Conservation (phyloP, 1,140 invertebrate species). For the Brachionus sp. region DNA sequence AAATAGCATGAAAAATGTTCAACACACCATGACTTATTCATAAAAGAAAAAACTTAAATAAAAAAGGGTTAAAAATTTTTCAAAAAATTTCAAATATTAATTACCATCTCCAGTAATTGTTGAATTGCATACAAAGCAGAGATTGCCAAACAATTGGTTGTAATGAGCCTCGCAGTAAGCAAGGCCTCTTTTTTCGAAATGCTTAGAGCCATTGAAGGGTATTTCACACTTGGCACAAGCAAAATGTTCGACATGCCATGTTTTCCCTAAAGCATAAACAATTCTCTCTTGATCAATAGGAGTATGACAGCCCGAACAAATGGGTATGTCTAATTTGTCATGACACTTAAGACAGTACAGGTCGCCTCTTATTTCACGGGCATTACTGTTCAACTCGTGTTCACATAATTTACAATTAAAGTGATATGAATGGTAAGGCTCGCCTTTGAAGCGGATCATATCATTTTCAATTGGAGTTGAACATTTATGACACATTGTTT, state of each 20-base stretch:
- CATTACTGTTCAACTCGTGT: conserved; percentile 70
- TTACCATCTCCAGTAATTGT: conserved; percentile 93
- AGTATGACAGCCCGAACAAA: conserved; percentile 87
- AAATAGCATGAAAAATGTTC: conserved; percentile 97
- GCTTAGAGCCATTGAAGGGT: conserved; percentile 94
- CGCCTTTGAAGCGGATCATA: conserved; percentile 87
- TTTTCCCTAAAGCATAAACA: conserved; percentile 93
- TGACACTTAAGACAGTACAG: conserved; percentile 95
- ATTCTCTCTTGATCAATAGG: conserved; percentile 75
- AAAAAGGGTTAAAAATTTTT: background rate
- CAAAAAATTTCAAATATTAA: conserved; percentile 46
- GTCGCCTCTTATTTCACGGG: conserved; percentile 89
- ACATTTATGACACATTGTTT: conserved; percentile 25
- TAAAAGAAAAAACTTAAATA: conserved; percentile 48
- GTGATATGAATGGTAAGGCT: conserved; percentile 98
- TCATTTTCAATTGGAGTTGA: conserved; percentile 81
- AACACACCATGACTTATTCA: conserved; percentile 99
- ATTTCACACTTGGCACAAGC: conserved; percentile 99
- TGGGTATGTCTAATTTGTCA: conserved; percentile 93
- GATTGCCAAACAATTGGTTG: conserved; percentile 93
- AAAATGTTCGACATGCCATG: conserved; percentile 99
- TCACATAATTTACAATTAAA: conserved; percentile 81
- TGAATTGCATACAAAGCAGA: conserved; percentile 97
- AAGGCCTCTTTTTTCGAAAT: conserved; percentile 97
- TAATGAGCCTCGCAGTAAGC: conserved; percentile 99